phyloP scores from a whole-genome alignment of 2,113 vertebrate species.

The Nothobranchius kuhntae region DNA sequence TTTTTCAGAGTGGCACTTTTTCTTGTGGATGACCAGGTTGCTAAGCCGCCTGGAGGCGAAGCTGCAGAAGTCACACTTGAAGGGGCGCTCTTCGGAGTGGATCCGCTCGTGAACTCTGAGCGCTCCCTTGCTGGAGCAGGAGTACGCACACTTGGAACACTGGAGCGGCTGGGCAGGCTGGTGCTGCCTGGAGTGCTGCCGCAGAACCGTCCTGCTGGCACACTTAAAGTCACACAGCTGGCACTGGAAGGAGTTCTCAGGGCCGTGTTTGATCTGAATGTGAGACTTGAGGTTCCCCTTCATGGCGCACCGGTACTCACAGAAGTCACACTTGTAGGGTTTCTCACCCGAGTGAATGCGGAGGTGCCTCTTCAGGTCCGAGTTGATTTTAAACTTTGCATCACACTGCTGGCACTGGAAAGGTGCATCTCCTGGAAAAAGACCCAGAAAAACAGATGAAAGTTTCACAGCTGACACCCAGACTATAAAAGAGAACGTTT shows the following conservation, averaged over 20 bases:
- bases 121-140: constrained; percentile 91
- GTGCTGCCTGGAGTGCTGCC: constrained; percentile 89
- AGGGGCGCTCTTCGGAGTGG: constrained; percentile 92
- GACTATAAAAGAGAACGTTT: background rate
- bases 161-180: constrained; percentile 86
- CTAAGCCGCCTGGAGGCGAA: constrained; percentile 96
- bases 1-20: constrained; percentile 85
- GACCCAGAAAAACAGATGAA: background rate
- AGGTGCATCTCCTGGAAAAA: constrained; percentile 78
- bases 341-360: constrained; percentile 97
- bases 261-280: constrained; percentile 90
- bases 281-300: constrained; percentile 98
- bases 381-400: constrained; percentile 99
- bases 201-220: constrained; percentile 87
- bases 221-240: constrained; percentile 90
- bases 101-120: constrained; percentile 91
- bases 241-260: constrained; percentile 85
- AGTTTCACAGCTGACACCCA: background rate
- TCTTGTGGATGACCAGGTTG: constrained; percentile 91
- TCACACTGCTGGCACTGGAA: constrained; percentile 96
- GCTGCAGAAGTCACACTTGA: constrained; percentile 87
- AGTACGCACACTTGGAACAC: constrained; percentile 90
- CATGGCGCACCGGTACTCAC: constrained; percentile 96
- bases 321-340: constrained; percentile 95
- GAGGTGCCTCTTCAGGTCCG: constrained; percentile 94